Evolutionary conservation across 2,888 invertebrate species (phyloP).

Genomic region (Calameuta filiformis): DNA sequence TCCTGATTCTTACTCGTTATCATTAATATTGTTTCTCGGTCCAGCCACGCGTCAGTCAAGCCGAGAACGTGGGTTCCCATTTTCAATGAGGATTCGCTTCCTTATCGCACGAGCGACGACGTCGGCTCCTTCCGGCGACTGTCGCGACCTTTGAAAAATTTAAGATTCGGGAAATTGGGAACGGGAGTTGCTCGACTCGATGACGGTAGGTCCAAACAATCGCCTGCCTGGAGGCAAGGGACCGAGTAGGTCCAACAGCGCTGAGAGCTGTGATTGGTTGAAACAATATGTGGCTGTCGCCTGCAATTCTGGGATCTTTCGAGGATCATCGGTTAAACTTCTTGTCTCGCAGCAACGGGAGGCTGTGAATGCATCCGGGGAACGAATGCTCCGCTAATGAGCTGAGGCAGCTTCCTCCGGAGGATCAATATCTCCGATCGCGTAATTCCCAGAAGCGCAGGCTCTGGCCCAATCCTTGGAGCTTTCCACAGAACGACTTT

Average conservation of each 20-base stretch:
- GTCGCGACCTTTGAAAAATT: background rate
- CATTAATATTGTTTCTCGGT: slow-evolving; percentile 65
- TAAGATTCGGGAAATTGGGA: background rate
- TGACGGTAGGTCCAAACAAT: slow-evolving; percentile 67
- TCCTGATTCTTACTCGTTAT: slow-evolving; percentile 50
- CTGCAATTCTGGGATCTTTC: slow-evolving; percentile 46
- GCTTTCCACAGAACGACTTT: slow-evolving; percentile 60
- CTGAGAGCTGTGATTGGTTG: slow-evolving; percentile 66
- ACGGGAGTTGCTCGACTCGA: slow-evolving; percentile 39
- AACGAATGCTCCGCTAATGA: too few relatives aligned
- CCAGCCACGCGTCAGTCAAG: slow-evolving; percentile 63
- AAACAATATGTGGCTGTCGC: slow-evolving; percentile 64
- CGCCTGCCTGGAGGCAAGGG: slow-evolving; percentile 66
- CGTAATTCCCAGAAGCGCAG: slow-evolving; percentile 49
- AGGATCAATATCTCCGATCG: background rate
- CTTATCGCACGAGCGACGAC: background rate
- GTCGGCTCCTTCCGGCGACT: background rate
- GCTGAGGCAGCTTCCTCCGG: background rate
- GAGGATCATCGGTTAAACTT: background rate
- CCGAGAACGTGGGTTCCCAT: slow-evolving; percentile 35
- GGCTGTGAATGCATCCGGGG: background rate
- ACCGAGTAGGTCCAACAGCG: slow-evolving; percentile 66
- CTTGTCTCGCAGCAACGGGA: background rate
- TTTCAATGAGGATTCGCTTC: background rate
- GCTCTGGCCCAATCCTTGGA: slow-evolving; percentile 57